Evolutionary conservation across 2,797 vertebrate genomes (phyloP), one percentile per base, ranked within the genome.

Genomic region (Poecilia picta): DNA sequence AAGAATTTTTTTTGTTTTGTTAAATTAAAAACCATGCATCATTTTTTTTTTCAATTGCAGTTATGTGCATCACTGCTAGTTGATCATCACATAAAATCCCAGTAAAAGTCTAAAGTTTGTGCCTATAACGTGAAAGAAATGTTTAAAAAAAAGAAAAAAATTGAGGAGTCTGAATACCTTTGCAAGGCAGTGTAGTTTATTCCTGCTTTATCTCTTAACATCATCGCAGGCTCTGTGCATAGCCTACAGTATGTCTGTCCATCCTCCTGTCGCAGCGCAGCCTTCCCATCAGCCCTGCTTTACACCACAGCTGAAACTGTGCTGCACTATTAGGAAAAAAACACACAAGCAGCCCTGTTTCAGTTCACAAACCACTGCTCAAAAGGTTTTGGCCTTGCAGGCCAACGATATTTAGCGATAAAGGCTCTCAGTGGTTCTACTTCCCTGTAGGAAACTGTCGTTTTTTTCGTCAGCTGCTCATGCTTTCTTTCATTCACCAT

Each of bases 311-410:
- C 75, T 89, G 77, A 79, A 78, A 87, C 83, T 89, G 86, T 87
- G 89, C 90, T 88, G 53, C 89, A 89, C 89, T 90, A 88, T 89
- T 92, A 91, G 93, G 90, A 6, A 1, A 0, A 51, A 94, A 92
- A 90, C 82, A 83, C 72, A 57, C 39, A 43, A 83, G 77, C 72
- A 15, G 64, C 59, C 82, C 82, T 84, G 77, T 76, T 81, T 64
- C 77, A 74, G 77, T 46, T 77, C 82, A 74, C 47, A 33, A 90
- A 91, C 89, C 90, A 90, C 88, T 88, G 88, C 84, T 80, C 66
- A 85, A 83, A 66, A 64, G 43, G 72, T 73, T 53, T 41, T 45
- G 12, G 78, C 75, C 74, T 75, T 47, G 15, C 79, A 47, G 73
- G 23, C 79, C 79, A 59, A 70, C 13, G 3, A 66, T 45, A 84